Base-by-base conservation (phyloP, 1,140 invertebrate species). In the Oppia nitens region DNA sequence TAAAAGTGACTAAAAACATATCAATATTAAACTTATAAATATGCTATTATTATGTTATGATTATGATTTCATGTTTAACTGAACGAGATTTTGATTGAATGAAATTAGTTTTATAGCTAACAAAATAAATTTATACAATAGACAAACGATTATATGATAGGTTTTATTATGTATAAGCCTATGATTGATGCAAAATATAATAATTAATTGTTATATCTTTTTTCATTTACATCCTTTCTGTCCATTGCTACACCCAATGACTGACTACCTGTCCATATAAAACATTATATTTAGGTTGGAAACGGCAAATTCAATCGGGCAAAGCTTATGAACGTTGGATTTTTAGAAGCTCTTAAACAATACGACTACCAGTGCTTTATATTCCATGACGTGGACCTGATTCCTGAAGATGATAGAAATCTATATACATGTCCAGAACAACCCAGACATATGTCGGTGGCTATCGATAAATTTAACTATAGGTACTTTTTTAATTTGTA, bases 281-380 rank as follows among this genome's bases (percentile, higher is more conserved):
- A 51, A 3, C 21, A 59, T 47, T 3, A 45, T 49, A 12, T 9
- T n/a, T 14, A 66, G 70, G 28, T 73, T 73, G 83, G 81, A 54
- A 74, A 74, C 25, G 77, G 77, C 9, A 76, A 78, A 17, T 97
- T 96, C 70, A 96, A 96, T 71, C 78, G 90, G 56, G 93, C 87
- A 1, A 84, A 86, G 76, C 75, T 96, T 50, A 87, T 96, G 82
- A 97, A 97, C 72, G 82, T 95, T n/a, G 93, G 91, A 6, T 95
- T 83, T 71, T 77, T 80, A 45, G 91, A 95, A 72, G 84, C 87
- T 1, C 71, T 82, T 62, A 85, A 86, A 68, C 72, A 81, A 45
- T 78, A 80, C 47, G 74, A 79, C 47, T 65, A 63, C 65, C 60
- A 66, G 21, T 64, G 63, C 45, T 62, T 61, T 26, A 62, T 61